Evolutionary conservation across 2,797 vertebrate genomes (phyloP).

Genomic region (Eutrigla gurnardus): DNA sequence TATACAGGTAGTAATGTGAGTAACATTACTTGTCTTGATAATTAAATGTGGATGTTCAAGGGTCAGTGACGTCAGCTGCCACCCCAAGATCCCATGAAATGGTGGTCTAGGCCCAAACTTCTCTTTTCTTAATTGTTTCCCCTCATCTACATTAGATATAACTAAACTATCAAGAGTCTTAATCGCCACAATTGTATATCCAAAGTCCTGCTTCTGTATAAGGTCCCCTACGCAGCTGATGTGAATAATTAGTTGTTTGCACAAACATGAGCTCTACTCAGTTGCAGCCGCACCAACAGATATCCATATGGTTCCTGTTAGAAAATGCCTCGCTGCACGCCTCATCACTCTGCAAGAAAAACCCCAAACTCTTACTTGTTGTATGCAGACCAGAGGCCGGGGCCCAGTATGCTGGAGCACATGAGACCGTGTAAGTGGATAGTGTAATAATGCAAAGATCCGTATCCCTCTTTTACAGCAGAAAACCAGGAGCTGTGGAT

Average conservation of each 20-base stretch:
- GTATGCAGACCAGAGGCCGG: slow-evolving; percentile 53
- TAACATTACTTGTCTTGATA: slow-evolving; percentile 8
- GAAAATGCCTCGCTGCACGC: slow-evolving; percentile 69
- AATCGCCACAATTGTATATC: slow-evolving; percentile 9
- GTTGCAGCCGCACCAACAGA: slow-evolving; percentile 56
- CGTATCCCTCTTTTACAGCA: slow-evolving; percentile 50
- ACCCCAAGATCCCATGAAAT: not conserved
- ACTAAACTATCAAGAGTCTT: not conserved
- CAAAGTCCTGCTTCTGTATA: not conserved
- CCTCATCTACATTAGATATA: not conserved
- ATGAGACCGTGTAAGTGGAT: slow-evolving; percentile 70
- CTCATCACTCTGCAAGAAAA: slow-evolving; percentile 72
- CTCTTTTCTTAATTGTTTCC: not conserved
- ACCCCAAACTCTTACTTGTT: slow-evolving; percentile 58
- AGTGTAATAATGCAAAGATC: slow-evolving; percentile 71
- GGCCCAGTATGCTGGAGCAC: slow-evolving; percentile 54
- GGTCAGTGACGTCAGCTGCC: slow-evolving; percentile 4
- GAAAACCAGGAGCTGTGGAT: slow-evolving; percentile 66
- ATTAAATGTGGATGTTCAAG: slow-evolving; percentile 7
- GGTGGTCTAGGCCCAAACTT: not conserved
- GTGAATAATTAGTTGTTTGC: slow-evolving; percentile 60
- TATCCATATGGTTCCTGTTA: slow-evolving; percentile 81
- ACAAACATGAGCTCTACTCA: slow-evolving; percentile 55
- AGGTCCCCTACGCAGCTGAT: slow-evolving; percentile 38
- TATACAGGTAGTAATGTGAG: slow-evolving; percentile 1